Base-by-base conservation (phyloP, 2,797 vertebrate genomes). In the Ceyx erithaca region DNA sequence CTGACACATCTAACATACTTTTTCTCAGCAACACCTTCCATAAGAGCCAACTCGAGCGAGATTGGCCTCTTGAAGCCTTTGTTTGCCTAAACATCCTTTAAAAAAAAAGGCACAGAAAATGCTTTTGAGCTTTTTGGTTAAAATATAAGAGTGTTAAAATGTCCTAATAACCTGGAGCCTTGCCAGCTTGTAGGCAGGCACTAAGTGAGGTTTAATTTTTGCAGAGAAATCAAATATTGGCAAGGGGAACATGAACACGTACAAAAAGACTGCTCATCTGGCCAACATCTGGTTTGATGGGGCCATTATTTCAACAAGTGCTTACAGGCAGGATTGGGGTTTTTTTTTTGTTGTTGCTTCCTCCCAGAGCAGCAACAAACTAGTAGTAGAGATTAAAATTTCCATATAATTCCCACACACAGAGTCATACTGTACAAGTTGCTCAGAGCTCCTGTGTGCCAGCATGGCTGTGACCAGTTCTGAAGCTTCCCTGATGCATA, bases 271-370 rank as follows among this genome's bases (percentile, higher is more conserved):
- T 83, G 72, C 75, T 96, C 90, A 93, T 96, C 88, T 95, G 93
- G 96, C 79, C 81, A 95, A 49, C 93, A 95, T 88, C 93, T 96
- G 94, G 91, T 95, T 95, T 92, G 94, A 94, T 91, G 55, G 5
- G 35, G 75, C 71, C 58, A 71, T 96, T 95, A 95, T 95, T 94
- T 94, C 92, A 96, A 86, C 91, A 96, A 92, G 83, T 92, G 93
- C 89, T 96, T 95, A 84, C 43, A 88, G 37, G 48, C 85, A 72
- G 16, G 21, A 15, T 6, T 26, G 37, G 37, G 37, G 45, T 55
- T 93, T 88, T 75, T 88, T 75, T 82, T 81, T 72, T 89, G 78
- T 76, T 90, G 75, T 75, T 94, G 31, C 55, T 95, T 94, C 91
- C 86, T 95, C 94, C 93, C 94, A 96, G 58, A 92, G 62, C 90